phyloP scores from a whole-genome alignment of 2,113 vertebrate species.

The Lucifuga dentata region DNA sequence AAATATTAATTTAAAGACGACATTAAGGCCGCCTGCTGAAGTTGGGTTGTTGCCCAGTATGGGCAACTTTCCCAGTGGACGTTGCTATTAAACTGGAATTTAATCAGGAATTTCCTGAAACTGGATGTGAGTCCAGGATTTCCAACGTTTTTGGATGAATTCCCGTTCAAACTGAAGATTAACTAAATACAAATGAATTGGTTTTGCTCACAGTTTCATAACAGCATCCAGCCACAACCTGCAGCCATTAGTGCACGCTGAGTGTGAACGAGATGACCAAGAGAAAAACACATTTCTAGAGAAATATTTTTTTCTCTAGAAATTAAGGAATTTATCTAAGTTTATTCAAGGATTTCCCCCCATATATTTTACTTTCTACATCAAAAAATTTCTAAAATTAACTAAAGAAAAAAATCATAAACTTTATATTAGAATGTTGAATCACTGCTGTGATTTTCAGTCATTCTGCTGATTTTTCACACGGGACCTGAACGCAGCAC shows the following conservation, averaged over 20 bases:
- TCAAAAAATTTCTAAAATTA: too few relatives aligned
- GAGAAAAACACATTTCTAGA: too few relatives aligned
- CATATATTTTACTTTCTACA: too few relatives aligned
- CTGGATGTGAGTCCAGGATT: neutral
- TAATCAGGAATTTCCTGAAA: neutral
- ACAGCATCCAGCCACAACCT: slow-evolving; percentile 16
- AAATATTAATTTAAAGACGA: neutral
- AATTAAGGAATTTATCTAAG: too few relatives aligned
- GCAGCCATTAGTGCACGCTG: slow-evolving; percentile 21
- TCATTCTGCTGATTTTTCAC: slow-evolving; percentile 14
- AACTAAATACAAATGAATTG: slow-evolving; percentile 24
- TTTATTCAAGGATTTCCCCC: too few relatives aligned
- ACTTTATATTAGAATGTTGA: too few relatives aligned
- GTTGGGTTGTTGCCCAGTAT: neutral
- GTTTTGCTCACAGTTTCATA: slow-evolving; percentile 15
- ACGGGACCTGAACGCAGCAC: slow-evolving; percentile 23
- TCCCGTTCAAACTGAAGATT: slow-evolving; percentile 1
- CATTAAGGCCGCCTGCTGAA: neutral
- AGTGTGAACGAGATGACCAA: slow-evolving; percentile 31
- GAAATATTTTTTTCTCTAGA: too few relatives aligned
- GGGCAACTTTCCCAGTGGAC: neutral
- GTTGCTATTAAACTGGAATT: neutral
- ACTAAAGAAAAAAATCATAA: too few relatives aligned
- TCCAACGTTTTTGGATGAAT: neutral
- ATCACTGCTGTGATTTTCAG: too few relatives aligned